phyloP scores from a whole-genome alignment of 2,113 vertebrate species.

The Neogobius melanostomus region DNA sequence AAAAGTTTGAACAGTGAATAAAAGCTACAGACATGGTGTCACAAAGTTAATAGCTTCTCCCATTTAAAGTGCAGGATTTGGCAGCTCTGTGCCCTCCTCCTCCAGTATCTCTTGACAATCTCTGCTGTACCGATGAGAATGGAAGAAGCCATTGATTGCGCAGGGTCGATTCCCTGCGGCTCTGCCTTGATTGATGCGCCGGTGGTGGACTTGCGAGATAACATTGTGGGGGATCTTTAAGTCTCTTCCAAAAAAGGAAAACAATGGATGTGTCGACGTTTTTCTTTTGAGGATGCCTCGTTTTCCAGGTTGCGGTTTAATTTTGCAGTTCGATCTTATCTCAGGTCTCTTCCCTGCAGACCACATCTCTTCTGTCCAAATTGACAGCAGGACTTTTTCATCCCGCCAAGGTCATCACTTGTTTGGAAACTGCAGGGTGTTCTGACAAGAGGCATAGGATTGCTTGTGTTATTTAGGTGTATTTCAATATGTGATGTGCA shows the following conservation, averaged over 20 bases:
- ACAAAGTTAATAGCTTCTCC: slow-evolving; percentile 63
- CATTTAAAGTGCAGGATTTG: slow-evolving; percentile 59
- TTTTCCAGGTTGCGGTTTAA: slow-evolving; percentile 59
- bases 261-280: slow-evolving; percentile 62
- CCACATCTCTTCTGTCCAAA: slow-evolving; percentile 56
- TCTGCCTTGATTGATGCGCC: slow-evolving; percentile 73
- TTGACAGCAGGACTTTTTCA: slow-evolving; percentile 49
- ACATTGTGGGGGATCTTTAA: slow-evolving; percentile 77
- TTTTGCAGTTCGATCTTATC: slow-evolving; percentile 71
- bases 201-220: slow-evolving; percentile 75
- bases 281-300: slow-evolving; percentile 46
- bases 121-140: slow-evolving; percentile 66
- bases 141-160: slow-evolving; percentile 73
- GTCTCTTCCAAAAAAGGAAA: slow-evolving; percentile 55
- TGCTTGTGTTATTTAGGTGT: too few species aligned
- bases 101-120: slow-evolving; percentile 70
- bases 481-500: too few species aligned
- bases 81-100: slow-evolving; percentile 22
- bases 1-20: slow-evolving; percentile 30
- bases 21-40: slow-evolving; percentile 44
- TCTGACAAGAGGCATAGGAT: neutral
- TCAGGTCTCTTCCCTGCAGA: slow-evolving; percentile 34
- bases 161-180: slow-evolving; percentile 70
- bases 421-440: slow-evolving; percentile 19
- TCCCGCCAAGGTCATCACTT: slow-evolving; percentile 57